phyloP scores from a whole-genome alignment of 2,797 vertebrate species.

The Denticeps clupeoides region DNA sequence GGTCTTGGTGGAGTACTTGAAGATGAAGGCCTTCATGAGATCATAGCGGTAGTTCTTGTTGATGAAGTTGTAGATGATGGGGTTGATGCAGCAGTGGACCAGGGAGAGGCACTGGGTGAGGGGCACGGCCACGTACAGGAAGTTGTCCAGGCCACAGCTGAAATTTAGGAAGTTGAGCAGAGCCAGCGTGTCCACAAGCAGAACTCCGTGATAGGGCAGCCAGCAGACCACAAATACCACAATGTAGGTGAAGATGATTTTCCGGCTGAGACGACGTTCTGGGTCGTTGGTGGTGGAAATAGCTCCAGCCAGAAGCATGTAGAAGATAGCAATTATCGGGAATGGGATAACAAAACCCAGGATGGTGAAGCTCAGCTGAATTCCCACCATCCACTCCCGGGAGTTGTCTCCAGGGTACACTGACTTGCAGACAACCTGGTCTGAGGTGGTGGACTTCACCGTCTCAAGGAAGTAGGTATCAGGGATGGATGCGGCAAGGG shows the following conservation, averaged over 20 bases:
- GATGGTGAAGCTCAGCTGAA: slow-evolving; percentile 72
- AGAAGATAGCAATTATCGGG: slow-evolving; percentile 69
- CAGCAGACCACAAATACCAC: slow-evolving; percentile 83
- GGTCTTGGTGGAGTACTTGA: slow-evolving; percentile 82
- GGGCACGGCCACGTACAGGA: slow-evolving; percentile 68
- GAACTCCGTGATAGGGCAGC: slow-evolving; percentile 72
- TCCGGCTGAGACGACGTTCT: slow-evolving; percentile 64
- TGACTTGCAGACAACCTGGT: slow-evolving; percentile 64
- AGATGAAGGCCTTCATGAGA: slow-evolving; percentile 86
- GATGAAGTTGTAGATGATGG: slow-evolving; percentile 80
- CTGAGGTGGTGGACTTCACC: slow-evolving; percentile 49
- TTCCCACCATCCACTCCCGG: slow-evolving; percentile 69
- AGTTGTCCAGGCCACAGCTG: slow-evolving; percentile 74
- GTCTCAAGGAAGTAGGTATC: slow-evolving; percentile 81
- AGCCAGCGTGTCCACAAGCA: slow-evolving; percentile 72
- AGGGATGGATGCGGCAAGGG: slow-evolving; percentile 65
- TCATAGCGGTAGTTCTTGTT: slow-evolving; percentile 76
- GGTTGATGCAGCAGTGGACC: slow-evolving; percentile 80
- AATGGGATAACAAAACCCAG: slow-evolving; percentile 81
- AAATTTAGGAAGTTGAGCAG: slow-evolving; percentile 69
- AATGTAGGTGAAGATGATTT: slow-evolving; percentile 73
- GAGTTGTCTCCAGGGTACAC: slow-evolving; percentile 67
- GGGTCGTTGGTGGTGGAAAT: slow-evolving; percentile 57
- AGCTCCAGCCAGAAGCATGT: slow-evolving; percentile 64
- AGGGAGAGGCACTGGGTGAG: slow-evolving; percentile 80